These are phyloP conservation scores for Poecile montanus DNA, from an alignment of 2,797 vertebrate genomes.

Conservation along the genomic window DNA sequence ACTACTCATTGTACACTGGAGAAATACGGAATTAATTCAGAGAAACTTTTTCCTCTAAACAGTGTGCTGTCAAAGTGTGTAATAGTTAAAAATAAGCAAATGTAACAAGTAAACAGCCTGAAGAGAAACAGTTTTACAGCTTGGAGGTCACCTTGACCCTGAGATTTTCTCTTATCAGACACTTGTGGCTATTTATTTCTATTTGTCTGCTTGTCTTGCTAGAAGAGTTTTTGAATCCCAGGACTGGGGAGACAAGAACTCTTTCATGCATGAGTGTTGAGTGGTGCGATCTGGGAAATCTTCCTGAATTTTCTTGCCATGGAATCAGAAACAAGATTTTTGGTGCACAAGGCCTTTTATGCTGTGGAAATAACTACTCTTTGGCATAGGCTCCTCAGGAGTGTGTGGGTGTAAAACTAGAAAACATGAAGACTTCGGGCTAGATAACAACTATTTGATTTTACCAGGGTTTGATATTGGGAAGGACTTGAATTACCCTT, in stretches of 20 bases:
- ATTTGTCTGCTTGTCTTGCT: background rate
- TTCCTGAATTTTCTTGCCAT: background rate
- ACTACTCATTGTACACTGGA: background rate
- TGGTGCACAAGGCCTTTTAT: background rate
- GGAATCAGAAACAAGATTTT: background rate
- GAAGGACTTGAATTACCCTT: background rate
- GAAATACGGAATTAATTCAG: background rate
- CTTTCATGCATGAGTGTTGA: background rate
- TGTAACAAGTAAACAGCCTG: background rate
- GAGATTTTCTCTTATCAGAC: background rate
- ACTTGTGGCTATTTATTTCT: background rate
- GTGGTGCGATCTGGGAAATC: background rate
- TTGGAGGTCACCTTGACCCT: conserved; percentile 3
- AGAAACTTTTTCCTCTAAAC: background rate
- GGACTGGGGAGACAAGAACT: background rate
- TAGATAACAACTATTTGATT: background rate
- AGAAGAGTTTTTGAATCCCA: background rate
- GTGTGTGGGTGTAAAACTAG: background rate
- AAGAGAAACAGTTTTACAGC: background rate
- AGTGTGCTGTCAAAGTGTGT: background rate
- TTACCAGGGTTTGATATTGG: background rate
- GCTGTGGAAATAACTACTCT: background rate
- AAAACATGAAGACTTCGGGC: background rate
- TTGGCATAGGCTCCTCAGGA: background rate
- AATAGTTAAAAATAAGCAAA: background rate